Evolutionary conservation across 1,140 invertebrate species (phyloP).

Genomic region (Drosophila eugracilis): DNA sequence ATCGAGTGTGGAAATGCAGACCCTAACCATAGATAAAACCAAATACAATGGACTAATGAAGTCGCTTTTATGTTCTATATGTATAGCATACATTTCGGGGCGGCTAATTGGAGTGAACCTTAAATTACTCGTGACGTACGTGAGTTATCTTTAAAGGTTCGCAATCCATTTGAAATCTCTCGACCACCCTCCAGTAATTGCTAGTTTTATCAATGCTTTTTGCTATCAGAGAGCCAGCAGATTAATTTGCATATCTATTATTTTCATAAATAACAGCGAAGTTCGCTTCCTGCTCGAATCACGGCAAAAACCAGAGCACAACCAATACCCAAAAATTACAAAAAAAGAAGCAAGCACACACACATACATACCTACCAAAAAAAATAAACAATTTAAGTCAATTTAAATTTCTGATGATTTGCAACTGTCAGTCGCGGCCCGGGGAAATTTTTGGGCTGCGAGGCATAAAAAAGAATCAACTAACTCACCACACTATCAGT

Average conservation of each 20-base stretch:
- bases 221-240: constrained; percentile 36
- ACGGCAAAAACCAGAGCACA: constrained; percentile 48
- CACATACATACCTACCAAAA: constrained; percentile 21
- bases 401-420: constrained; percentile 83
- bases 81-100: constrained; percentile 53
- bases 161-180: background rate
- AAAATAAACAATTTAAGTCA: constrained; percentile 83
- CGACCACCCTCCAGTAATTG: constrained; percentile 51
- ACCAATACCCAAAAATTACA: too few relatives aligned
- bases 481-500: constrained; percentile 82
- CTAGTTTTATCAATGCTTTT: constrained; percentile 74
- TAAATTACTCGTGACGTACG: constrained; percentile 56
- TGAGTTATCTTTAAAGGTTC: constrained; percentile 52
- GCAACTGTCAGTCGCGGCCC: constrained; percentile 71
- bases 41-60: constrained; percentile 61
- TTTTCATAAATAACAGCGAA: constrained; percentile 76
- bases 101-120: constrained; percentile 70
- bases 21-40: constrained; percentile 54
- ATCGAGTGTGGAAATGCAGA: constrained; percentile 50
- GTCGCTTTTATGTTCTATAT: constrained; percentile 40
- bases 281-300: constrained; percentile 58
- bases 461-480: constrained; percentile 77
- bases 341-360: too few relatives aligned
- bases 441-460: constrained; percentile 22
- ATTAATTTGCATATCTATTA: constrained; percentile 82